These are phyloP conservation scores for Melangyna quadrimaculata DNA, from an alignment of 2,888 invertebrate species.

Conservation along the genomic window DNA sequence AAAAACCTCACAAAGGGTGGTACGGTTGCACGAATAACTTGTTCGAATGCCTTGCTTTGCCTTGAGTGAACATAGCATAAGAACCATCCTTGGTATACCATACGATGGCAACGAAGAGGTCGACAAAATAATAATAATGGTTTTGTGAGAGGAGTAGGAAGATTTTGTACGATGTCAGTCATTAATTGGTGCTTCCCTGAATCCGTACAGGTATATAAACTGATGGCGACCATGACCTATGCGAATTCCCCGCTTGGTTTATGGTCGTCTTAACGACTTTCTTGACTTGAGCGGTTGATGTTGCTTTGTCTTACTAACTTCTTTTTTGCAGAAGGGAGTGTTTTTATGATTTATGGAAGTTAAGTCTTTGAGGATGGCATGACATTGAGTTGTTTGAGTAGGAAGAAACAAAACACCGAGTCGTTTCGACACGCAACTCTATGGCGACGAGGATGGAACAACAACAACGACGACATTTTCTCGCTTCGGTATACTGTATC, in stretches of 20 bases:
- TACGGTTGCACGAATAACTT: slow-evolving; percentile 13
- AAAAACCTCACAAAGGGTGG: not conserved
- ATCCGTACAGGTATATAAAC: not conserved
- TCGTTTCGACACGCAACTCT: slow-evolving; percentile 42
- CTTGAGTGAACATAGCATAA: not conserved
- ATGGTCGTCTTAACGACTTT: slow-evolving; percentile 4
- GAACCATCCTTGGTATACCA: not conserved
- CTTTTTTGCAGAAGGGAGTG: slow-evolving; percentile 27
- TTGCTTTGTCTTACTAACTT: slow-evolving; percentile 2
- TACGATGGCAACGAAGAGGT: not conserved
- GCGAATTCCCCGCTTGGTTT: slow-evolving; percentile 19
- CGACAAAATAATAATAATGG: not conserved
- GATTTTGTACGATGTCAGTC: slow-evolving; percentile 26
- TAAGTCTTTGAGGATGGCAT: slow-evolving; percentile 16
- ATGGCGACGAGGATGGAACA: not conserved
- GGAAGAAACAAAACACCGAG: slow-evolving; percentile 17
- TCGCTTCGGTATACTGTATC: slow-evolving; percentile 12
- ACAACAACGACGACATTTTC: not conserved
- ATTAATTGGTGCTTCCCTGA: slow-evolving; percentile 15
- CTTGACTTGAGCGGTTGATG: slow-evolving; percentile 34
- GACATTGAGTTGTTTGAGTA: slow-evolving; percentile 47
- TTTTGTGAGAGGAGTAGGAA: not conserved
- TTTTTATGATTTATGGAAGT: slow-evolving; percentile 51
- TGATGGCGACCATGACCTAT: slow-evolving; percentile 57
- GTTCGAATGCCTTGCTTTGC: slow-evolving; percentile 41